Conservation (phyloP, 2,888 invertebrate genomes). For the Alloplasta piceator region DNA sequence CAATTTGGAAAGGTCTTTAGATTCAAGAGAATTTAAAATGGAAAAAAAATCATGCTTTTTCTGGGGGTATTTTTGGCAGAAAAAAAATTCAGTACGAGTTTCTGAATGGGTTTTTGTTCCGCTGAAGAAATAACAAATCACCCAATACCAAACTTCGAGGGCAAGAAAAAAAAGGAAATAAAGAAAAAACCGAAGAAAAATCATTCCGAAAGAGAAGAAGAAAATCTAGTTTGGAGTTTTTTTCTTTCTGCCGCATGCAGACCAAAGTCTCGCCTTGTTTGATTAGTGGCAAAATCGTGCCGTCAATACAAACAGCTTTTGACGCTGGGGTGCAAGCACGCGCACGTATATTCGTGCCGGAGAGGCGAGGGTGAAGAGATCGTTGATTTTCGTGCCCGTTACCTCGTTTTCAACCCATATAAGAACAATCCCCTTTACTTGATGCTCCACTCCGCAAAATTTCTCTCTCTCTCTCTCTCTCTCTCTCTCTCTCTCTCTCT, state of each 20-base stretch:
- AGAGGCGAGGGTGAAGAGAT: constrained; percentile 14
- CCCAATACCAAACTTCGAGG: too few relatives aligned
- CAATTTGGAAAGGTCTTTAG: too few relatives aligned
- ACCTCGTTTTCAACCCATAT: constrained; percentile 1
- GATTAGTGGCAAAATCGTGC: constrained; percentile 68
- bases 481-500: constrained; percentile 2
- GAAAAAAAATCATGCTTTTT: too few relatives aligned
- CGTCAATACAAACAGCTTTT: constrained; percentile 63
- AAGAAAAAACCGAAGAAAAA: constrained; percentile 15
- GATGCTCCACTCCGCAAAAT: constrained; percentile 7
- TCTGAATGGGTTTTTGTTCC: too few relatives aligned
- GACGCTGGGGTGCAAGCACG: constrained; percentile 24
- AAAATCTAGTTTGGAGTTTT: constrained; percentile 36
- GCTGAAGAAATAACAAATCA: too few relatives aligned
- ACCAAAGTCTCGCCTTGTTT: constrained; percentile 58
- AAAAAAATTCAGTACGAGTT: too few relatives aligned
- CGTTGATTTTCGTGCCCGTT: constrained; percentile 40
- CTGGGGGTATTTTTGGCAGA: too few relatives aligned
- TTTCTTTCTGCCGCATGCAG: constrained; percentile 13
- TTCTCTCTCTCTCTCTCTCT: constrained; percentile 10
- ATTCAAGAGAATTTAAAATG: too few relatives aligned
- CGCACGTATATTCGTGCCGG: constrained; percentile 1
- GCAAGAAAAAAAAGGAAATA: constrained; percentile 23
- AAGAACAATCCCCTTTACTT: constrained; percentile 7
- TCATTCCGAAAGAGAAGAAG: constrained; percentile 6